These are phyloP conservation scores for Meteorus sp. DNA, from an alignment of 1,140 invertebrate species.

Conservation along the genomic window DNA sequence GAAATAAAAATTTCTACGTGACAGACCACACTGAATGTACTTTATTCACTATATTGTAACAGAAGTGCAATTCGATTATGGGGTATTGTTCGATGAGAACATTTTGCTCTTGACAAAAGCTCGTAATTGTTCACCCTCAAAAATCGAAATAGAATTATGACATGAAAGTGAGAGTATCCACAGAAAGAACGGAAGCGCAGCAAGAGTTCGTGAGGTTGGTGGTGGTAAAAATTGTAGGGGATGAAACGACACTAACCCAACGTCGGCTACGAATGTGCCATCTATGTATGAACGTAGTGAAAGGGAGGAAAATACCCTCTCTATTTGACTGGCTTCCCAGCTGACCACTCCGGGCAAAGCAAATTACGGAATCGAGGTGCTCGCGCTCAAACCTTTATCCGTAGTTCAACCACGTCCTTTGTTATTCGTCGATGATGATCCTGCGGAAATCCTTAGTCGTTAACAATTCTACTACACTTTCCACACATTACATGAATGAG, in stretches of 20 bases:
- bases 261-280: conserved; percentile 23
- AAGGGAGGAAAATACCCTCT: conserved; percentile 21
- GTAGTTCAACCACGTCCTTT: conserved; percentile 22
- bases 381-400: neutral
- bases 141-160: conserved; percentile 23
- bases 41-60: no score
- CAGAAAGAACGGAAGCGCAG: neutral
- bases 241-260: conserved; percentile 5
- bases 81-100: conserved; percentile 21
- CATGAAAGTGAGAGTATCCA: conserved; percentile 19
- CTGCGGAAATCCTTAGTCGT: conserved; percentile 24
- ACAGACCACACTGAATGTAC: no score
- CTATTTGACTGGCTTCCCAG: conserved; percentile 15
- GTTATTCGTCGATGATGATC: conserved; percentile 26
- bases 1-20: no score
- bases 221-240: conserved; percentile 3
- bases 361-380: conserved; percentile 25
- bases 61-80: conserved; percentile 20
- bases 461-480: conserved; percentile 4
- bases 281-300: no score
- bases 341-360: conserved; percentile 24
- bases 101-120: conserved; percentile 27
- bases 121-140: conserved; percentile 29
- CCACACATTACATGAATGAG: no score
- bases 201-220: no score